Conservation (phyloP, 2,113 vertebrate genomes). For the Elaphurus davidianus region DNA sequence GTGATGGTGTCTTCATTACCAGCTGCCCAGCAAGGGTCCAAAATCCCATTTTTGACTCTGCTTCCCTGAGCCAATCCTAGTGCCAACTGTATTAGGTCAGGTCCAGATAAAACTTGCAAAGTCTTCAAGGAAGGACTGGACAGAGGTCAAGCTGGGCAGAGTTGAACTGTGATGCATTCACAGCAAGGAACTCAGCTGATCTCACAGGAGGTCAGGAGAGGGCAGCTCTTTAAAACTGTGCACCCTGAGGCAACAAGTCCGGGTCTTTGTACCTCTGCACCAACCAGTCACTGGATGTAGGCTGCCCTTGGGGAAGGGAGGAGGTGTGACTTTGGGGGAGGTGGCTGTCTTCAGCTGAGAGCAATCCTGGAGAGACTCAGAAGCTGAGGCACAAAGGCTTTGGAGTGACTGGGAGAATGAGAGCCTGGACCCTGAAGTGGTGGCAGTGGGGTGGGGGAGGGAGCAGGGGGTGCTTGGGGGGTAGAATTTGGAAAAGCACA, state of each 20-base stretch:
- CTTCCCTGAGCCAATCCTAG: neutral
- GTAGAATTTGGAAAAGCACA: neutral
- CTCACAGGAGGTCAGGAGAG: neutral
- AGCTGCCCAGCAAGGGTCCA: neutral
- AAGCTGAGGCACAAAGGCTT: neutral
- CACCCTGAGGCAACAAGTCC: neutral
- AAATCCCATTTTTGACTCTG: neutral
- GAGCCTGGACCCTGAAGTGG: neutral
- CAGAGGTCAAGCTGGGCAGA: neutral
- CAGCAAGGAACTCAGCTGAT: neutral
- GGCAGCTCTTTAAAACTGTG: neutral
- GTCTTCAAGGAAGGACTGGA: neutral
- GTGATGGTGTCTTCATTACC: neutral
- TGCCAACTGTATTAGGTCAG: neutral
- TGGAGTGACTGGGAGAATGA: neutral
- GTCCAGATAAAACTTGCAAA: neutral
- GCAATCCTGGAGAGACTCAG: neutral
- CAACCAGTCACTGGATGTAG: neutral
- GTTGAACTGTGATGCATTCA: neutral
- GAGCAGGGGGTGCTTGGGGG: neutral
- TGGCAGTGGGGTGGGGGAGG: neutral
- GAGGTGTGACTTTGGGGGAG: neutral
- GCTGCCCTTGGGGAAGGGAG: neutral
- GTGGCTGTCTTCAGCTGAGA: neutral
- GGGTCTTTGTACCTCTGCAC: neutral